A percentile compares a stretch with the other conserved stretches of the same genome.
These are phyloP conservation scores for Cyprinodon brontotheroides DNA, from an alignment of 2,113 vertebrate genomes.

Conservation along the genomic window DNA sequence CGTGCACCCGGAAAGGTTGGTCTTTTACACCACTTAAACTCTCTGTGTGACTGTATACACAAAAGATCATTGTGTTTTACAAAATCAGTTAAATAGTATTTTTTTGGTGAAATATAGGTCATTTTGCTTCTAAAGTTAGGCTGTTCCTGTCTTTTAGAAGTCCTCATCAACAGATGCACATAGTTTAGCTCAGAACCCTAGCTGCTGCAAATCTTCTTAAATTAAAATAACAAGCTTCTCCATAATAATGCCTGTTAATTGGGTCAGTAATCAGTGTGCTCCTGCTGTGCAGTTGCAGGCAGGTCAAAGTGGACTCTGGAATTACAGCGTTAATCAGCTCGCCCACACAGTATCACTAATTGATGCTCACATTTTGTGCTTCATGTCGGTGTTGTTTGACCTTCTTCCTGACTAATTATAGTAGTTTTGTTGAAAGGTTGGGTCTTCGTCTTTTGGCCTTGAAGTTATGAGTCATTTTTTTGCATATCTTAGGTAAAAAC, in stretches of 20 bases:
- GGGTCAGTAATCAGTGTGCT: constrained; percentile 52
- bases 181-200: constrained; percentile 12
- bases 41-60: neutral
- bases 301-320: constrained; percentile 58
- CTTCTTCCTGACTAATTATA: constrained; percentile 58
- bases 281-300: constrained; percentile 37
- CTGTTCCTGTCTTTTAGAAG: neutral
- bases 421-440: constrained; percentile 43
- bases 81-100: neutral
- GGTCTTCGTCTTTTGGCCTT: constrained; percentile 30
- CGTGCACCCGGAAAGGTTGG: constrained; percentile 86
- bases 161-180: constrained; percentile 5
- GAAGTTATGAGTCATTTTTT: constrained; percentile 43
- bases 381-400: constrained; percentile 46
- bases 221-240: constrained; percentile 50
- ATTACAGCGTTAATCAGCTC: constrained; percentile 59
- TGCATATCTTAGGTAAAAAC: neutral
- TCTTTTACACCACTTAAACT: constrained; percentile 24
- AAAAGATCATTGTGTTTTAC: neutral
- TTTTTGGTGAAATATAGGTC: too few species aligned
- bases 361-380: constrained; percentile 43
- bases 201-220: constrained; percentile 12
- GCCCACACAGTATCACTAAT: constrained; percentile 49
- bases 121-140: neutral
- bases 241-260: constrained; percentile 55